Base-by-base conservation (phyloP, 2,888 invertebrate species). In the Nowickia ferox region DNA sequence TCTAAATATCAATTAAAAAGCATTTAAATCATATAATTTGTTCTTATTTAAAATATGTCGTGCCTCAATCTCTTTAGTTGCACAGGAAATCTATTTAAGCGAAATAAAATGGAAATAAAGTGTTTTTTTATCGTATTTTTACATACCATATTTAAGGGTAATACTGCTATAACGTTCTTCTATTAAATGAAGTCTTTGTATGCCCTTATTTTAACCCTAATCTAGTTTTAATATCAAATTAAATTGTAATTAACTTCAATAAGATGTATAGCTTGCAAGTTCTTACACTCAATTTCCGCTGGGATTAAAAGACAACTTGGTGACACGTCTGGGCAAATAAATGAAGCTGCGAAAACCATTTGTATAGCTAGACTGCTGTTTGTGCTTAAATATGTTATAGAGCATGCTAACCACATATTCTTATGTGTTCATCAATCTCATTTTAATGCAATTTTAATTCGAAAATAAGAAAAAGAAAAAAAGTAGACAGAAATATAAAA, bases 331-430 rank as follows among this genome's bases (percentile, higher is more conserved):
- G 42, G 6, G 8, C 5, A 13, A 30, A 19, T 15, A 48, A 48
- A 66, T 13, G 38, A 22, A 6, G 30, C 5, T 30, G 42, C 13
- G 8, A 63, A 42, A 30, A 30, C 30, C 17, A 17, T 57, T 30
- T 30, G n/a, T n/a, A 11, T 17, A 17, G 15, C 15, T 46, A 42
- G 13, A 51, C 13, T 40, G 9, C 10, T 11, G 38, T 11, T 66
- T n/a, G n/a, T 66, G 17, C 10, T 63, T 10, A 17, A 53, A 53
- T 19, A 69, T 55, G 53, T 17, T n/a, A 17, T 42, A 11, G 10
- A 40, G n/a, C 19, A 42, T 30, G 48, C 38, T 61, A 78, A 69
- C 48, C 42, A 61, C 42, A 61, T 22, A 30, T 42, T 61, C 53
- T 61, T 44, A n/a, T 48, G 17, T 13, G 13, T 46, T 38, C 46